A percentile compares a stretch with the other conserved stretches of the same genome.
These are phyloP conservation scores for Parnassius orleans DNA, from an alignment of 2,888 invertebrate species.

Conservation along the genomic window DNA sequence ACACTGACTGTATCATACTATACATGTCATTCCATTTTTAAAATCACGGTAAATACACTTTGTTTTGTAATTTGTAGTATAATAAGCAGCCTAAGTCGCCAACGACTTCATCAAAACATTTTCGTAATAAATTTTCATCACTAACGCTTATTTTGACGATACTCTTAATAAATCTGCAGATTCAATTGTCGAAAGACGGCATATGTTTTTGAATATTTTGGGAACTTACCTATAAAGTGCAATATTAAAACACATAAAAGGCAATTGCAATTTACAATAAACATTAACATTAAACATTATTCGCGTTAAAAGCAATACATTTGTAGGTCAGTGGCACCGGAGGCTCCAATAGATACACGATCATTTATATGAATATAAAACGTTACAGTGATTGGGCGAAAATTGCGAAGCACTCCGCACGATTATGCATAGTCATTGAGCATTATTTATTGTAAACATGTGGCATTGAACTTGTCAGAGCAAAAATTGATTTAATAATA, in stretches of 20 bases:
- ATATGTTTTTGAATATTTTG: no score
- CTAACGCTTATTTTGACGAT: no score
- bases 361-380: constrained; percentile 41
- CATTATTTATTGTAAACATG: constrained; percentile 29
- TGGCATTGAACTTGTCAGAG: constrained; percentile 57
- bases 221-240: no score
- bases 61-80: no score
- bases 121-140: no score
- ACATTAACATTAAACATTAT: constrained; percentile 5
- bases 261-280: constrained; percentile 1
- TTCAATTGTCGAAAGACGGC: no score
- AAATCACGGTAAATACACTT: no score
- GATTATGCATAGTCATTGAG: constrained; percentile 34
- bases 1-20: no score
- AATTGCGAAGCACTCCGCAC: constrained; percentile 41
- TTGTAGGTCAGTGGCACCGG: constrained; percentile 49
- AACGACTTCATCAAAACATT: no score
- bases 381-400: constrained; percentile 48
- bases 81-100: no score
- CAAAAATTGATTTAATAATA: neutral
- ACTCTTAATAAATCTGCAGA: no score
- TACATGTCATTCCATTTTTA: no score
- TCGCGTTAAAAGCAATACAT: constrained; percentile 2
- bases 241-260: constrained; percentile 5
- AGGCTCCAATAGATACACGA: constrained; percentile 29